These are phyloP conservation scores for Clarias magur DNA, from an alignment of 2,113 vertebrate species.

Conservation along the genomic window DNA sequence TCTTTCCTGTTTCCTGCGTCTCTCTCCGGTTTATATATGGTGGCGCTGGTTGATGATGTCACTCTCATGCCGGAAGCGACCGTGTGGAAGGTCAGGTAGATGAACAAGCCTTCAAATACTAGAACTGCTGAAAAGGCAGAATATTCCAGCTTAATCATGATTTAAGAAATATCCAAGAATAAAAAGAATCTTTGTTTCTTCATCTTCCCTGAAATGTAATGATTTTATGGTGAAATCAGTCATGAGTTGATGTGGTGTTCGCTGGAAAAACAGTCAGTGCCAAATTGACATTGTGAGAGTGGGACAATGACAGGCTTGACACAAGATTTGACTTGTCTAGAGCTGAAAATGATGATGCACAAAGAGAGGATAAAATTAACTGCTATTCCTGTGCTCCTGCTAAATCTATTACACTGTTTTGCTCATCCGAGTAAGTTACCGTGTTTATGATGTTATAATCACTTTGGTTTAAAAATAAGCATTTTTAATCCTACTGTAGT, in stretches of 20 bases:
- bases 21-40: too few relatives aligned
- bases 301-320: conserved; percentile 49
- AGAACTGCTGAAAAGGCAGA: conserved; percentile 16
- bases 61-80: too few relatives aligned
- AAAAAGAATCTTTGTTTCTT: not conserved
- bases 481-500: not conserved
- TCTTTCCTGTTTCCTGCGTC: too few relatives aligned
- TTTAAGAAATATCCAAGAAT: not conserved
- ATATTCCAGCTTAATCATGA: not conserved
- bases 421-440: conserved; percentile 54
- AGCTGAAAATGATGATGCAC: not conserved
- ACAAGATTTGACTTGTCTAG: not conserved
- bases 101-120: not conserved
- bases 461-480: not conserved
- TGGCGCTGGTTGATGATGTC: too few relatives aligned
- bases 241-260: conserved; percentile 19
- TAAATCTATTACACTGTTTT: conserved; percentile 46
- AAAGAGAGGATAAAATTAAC: conserved; percentile 54
- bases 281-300: conserved; percentile 13
- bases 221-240: not conserved
- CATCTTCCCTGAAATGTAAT: not conserved
- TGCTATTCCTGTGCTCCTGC: conserved; percentile 56
- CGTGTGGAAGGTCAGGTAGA: too few relatives aligned
- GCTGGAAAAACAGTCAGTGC: conserved; percentile 9
- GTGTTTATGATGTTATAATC: conserved; percentile 1